Evolutionary conservation across 2,797 vertebrate species (phyloP).

Genomic region (Lindbergichthys nudifrons): DNA sequence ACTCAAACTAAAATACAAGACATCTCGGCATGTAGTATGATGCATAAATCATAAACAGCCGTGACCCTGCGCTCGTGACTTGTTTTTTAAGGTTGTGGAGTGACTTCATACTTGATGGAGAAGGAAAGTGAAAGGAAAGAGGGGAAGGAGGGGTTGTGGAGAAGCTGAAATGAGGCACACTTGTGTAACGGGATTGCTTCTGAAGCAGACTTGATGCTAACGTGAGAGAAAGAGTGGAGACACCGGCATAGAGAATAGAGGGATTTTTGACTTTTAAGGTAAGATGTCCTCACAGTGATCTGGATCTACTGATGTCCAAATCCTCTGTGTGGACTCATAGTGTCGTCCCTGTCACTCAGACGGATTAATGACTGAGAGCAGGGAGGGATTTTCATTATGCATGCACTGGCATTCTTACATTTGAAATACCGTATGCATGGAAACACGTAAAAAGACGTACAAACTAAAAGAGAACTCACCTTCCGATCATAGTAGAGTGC

Average conservation of each 20-base stretch:
- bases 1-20: constrained; percentile 63
- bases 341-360: constrained; percentile 67
- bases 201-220: constrained; percentile 13
- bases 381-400: constrained; percentile 19
- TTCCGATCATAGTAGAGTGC: constrained; percentile 93
- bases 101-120: constrained; percentile 48
- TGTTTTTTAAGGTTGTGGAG: constrained; percentile 18
- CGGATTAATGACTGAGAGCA: constrained; percentile 68
- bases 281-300: constrained; percentile 54
- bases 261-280: constrained; percentile 2
- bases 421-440: background rate
- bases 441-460: background rate
- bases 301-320: constrained; percentile 50
- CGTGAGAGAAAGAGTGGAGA: background rate
- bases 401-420: background rate
- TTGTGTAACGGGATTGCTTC: constrained; percentile 20
- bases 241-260: too few relatives aligned
- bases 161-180: constrained; percentile 23
- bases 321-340: constrained; percentile 53
- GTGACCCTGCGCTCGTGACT: constrained; percentile 34
- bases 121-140: background rate
- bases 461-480: constrained; percentile 73
- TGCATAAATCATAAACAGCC: constrained; percentile 60
- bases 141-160: background rate
- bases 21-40: constrained; percentile 21